These are phyloP conservation scores for Psittacula cyanocephala DNA, from an alignment of 2,113 vertebrate species.

Conservation along the genomic window DNA sequence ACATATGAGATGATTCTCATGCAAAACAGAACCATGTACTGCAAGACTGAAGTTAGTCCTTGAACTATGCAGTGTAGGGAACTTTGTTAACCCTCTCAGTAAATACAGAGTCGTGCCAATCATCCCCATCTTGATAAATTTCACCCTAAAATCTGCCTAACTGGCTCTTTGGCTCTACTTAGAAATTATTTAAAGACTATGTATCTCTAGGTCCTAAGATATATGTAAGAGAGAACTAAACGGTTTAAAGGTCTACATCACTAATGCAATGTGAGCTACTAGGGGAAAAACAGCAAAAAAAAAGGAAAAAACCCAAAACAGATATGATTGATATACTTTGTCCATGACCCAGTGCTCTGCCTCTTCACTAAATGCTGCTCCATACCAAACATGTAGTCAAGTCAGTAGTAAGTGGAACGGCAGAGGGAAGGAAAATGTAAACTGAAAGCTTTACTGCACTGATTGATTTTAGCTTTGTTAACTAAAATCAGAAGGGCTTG, in stretches of 20 bases:
- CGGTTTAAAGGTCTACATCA: not conserved
- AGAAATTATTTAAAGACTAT: not conserved
- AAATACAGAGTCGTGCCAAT: not conserved
- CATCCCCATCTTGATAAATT: not conserved
- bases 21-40: not conserved
- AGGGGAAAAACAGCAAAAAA: not conserved
- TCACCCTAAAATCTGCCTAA: not conserved
- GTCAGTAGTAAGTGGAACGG: not conserved
- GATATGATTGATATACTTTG: not conserved
- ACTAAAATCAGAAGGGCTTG: conserved; percentile 34
- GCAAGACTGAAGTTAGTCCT: not conserved
- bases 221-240: not conserved
- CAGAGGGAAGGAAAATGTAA: not conserved
- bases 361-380: not conserved
- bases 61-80: not conserved
- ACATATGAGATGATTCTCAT: not conserved
- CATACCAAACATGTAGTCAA: not conserved
- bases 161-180: not conserved
- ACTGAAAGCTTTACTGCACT: conserved; percentile 21
- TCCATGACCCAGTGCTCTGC: not conserved
- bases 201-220: not conserved
- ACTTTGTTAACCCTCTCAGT: not conserved
- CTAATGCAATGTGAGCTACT: not conserved
- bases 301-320: not conserved
- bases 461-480: conserved; percentile 17